A percentile compares a stretch with the other conserved stretches of the same genome.
phyloP scores from a whole-genome alignment of 64 coral and sea anemone genomes.

The Catalaphyllia jardinei region DNA sequence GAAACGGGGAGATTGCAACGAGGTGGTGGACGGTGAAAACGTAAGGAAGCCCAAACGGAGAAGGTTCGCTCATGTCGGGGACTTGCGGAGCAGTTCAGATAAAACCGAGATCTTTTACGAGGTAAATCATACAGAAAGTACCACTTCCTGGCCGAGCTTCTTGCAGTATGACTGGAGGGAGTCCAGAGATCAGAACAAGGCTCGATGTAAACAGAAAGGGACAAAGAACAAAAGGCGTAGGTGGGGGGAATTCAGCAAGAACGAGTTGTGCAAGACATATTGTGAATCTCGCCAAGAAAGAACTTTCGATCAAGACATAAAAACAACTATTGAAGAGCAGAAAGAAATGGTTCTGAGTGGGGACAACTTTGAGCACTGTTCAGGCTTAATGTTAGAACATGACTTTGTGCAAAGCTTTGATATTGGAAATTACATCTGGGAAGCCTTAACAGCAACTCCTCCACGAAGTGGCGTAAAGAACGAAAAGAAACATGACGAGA shows the following conservation, averaged over 20 bases:
- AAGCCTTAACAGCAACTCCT: background rate
- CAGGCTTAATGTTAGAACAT: background rate
- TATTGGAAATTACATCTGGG: constrained; percentile 3
- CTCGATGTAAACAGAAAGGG: constrained; percentile 31
- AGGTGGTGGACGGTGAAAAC: constrained; percentile 15
- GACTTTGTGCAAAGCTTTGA: constrained; percentile 4
- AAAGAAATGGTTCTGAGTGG: background rate
- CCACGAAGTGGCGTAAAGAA: background rate
- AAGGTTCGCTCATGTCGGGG: constrained; percentile 59
- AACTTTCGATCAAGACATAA: background rate
- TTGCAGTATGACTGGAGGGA: constrained; percentile 33
- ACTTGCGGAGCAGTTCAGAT: constrained; percentile 5
- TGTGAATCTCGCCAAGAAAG: background rate
- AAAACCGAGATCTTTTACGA: constrained; percentile 59
- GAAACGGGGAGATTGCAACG: constrained; percentile 43
- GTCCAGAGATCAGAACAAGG: background rate
- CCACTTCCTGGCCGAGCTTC: constrained; percentile 36
- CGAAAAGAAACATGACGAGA: background rate
- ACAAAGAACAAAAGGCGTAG: constrained; percentile 38
- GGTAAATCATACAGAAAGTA: constrained; percentile 18
- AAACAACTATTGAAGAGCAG: background rate
- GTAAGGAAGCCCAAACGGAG: constrained; percentile 48
- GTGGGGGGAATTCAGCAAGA: constrained; percentile 19
- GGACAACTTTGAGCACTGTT: background rate
- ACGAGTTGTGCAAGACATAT: background rate